These are phyloP conservation scores for Pinna nobilis DNA, from an alignment of 1,140 invertebrate genomes.

Conservation along the genomic window DNA sequence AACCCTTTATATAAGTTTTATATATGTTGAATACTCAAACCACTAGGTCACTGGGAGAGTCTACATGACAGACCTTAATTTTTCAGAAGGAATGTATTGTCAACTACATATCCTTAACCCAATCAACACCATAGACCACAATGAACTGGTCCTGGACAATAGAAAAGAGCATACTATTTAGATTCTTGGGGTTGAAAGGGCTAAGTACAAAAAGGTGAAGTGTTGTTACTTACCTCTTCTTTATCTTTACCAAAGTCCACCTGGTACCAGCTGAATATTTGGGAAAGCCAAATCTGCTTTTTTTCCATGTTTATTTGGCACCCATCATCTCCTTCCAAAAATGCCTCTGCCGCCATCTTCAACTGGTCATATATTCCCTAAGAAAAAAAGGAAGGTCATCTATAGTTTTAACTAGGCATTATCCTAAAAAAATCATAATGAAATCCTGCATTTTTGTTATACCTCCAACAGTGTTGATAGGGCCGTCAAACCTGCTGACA, in stretches of 20 bases:
- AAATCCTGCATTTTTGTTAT: neutral
- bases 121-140: too few relatives aligned
- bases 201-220: neutral
- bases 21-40: too few relatives aligned
- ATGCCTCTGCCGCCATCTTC: slow-evolving; percentile 62
- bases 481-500: too few relatives aligned
- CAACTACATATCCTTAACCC: too few relatives aligned
- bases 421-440: neutral
- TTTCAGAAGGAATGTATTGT: too few relatives aligned
- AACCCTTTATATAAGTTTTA: too few relatives aligned
- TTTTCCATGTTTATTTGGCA: slow-evolving; percentile 68
- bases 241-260: slow-evolving; percentile 74
- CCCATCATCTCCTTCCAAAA: slow-evolving; percentile 70
- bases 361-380: slow-evolving; percentile 64
- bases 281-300: slow-evolving; percentile 68
- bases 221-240: slow-evolving; percentile 65
- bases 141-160: too few relatives aligned
- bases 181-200: too few relatives aligned
- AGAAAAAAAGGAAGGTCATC: neutral
- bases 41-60: too few relatives aligned
- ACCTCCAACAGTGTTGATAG: neutral
- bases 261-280: slow-evolving; percentile 75
- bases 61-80: too few relatives aligned
- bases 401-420: neutral
- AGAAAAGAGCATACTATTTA: too few relatives aligned